Evolutionary conservation across 2,888 invertebrate genomes (phyloP).

Genomic region (Xanthorhoe designata): DNA sequence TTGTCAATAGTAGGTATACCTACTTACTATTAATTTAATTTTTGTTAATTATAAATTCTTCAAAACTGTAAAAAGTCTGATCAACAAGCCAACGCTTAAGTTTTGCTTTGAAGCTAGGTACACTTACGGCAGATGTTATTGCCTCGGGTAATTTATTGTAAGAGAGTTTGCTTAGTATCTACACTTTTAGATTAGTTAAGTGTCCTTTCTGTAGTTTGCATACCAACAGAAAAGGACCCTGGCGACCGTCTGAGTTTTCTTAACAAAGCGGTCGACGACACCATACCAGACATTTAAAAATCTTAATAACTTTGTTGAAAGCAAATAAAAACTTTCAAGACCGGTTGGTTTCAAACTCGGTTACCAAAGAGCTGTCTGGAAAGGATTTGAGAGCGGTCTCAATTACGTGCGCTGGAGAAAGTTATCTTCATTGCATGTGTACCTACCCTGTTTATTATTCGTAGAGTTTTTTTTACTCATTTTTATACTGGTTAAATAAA

Average conservation of each 20-base stretch:
- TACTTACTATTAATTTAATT: no score
- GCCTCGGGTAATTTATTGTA: no score
- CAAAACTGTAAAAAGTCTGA: no score
- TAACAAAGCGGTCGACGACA: constrained; percentile 25
- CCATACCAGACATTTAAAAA: constrained; percentile 46
- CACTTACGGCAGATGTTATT: no score
- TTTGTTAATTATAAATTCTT: no score
- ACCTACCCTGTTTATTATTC: constrained; percentile 57
- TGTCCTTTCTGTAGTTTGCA: background rate
- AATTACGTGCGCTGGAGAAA: constrained; percentile 66
- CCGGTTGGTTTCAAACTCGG: constrained; percentile 69
- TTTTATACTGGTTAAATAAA: constrained; percentile 33
- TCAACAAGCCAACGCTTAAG: no score
- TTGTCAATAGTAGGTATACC: no score
- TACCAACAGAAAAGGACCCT: background rate
- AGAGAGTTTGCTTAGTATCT: no score
- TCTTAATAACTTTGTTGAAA: constrained; percentile 64
- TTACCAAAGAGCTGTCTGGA: constrained; percentile 64
- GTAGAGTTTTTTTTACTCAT: constrained; percentile 42
- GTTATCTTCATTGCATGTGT: constrained; percentile 64
- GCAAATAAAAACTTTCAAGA: constrained; percentile 58
- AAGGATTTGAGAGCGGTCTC: constrained; percentile 70
- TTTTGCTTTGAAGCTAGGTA: no score
- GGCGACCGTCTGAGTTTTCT: background rate
- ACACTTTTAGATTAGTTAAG: no score